phyloP scores from a whole-genome alignment of 2,888 invertebrate genomes.

The Heliconius ethilla region DNA sequence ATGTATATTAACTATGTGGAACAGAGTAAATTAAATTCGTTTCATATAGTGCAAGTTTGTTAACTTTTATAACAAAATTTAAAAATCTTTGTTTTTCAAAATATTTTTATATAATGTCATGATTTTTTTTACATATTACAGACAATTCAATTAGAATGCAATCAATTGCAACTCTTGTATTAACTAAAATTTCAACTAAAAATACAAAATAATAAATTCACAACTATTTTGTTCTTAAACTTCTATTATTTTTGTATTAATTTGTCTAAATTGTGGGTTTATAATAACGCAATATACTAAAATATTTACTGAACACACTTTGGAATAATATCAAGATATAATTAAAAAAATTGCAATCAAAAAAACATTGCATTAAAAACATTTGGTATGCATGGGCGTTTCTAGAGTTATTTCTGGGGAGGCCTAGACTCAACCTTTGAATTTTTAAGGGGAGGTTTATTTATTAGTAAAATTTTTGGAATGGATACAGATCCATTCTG shows the following conservation, averaged over 20 bases:
- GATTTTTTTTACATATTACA: not conserved
- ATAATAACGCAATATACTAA: conserved; percentile 23
- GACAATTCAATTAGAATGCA: not conserved
- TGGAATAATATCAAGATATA: conserved; percentile 32
- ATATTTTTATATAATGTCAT: not conserved
- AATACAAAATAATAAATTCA: conserved; percentile 43
- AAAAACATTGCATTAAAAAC: conserved; percentile 14
- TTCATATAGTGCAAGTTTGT: not conserved
- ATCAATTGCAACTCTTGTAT: not conserved
- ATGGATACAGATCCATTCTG: no score
- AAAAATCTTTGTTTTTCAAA: not conserved
- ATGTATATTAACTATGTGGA: not conserved
- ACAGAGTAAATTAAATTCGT: conserved; percentile 19
- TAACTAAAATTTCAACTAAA: conserved; percentile 7
- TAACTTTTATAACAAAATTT: not conserved
- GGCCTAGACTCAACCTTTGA: no score
- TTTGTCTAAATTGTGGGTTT: conserved; percentile 17
- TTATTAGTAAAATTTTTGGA: no score
- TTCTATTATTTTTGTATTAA: conserved; percentile 33
- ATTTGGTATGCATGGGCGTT: not conserved
- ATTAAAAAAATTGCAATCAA: conserved; percentile 14
- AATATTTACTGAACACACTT: conserved; percentile 40
- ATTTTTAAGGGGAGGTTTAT: no score
- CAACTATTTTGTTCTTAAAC: conserved; percentile 41
- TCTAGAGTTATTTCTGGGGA: no score